Evolutionary conservation across 2,797 vertebrate genomes (phyloP).

Genomic region (Hippoglossus hippoglossus): DNA sequence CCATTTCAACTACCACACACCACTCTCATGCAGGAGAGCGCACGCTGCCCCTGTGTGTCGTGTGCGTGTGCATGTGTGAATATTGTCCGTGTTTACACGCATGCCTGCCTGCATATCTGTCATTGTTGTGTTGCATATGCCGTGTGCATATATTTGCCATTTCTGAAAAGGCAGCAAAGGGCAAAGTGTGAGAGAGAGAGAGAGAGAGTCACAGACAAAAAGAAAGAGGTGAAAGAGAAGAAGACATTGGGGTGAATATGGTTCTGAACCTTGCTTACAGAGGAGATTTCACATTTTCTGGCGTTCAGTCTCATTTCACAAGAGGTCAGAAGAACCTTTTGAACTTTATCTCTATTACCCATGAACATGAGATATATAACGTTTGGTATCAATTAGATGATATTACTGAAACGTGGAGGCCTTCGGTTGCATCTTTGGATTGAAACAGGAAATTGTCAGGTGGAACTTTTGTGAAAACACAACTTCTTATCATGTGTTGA

Average conservation of each 20-base stretch:
- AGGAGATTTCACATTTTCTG: not conserved
- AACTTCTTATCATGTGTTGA: too few species aligned
- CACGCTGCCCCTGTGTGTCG: constrained; percentile 27
- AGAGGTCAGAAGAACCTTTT: too few species aligned
- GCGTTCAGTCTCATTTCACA: too few species aligned
- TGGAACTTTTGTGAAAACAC: too few species aligned
- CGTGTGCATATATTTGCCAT: constrained; percentile 62
- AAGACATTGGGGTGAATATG: not conserved
- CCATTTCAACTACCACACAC: constrained; percentile 59
- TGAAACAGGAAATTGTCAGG: too few species aligned
- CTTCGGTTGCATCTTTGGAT: too few species aligned
- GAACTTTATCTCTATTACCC: too few species aligned
- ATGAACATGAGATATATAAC: too few species aligned
- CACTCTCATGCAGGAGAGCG: constrained; percentile 38
- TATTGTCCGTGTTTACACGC: constrained; percentile 70
- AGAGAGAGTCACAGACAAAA: not conserved
- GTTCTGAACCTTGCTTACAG: constrained; percentile 8
- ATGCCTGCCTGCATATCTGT: constrained; percentile 64
- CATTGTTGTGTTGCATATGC: constrained; percentile 44
- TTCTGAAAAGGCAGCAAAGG: constrained; percentile 73
- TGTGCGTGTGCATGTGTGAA: constrained; percentile 9
- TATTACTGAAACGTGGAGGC: too few species aligned
- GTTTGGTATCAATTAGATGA: too few species aligned
- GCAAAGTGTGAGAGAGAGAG: constrained; percentile 50
- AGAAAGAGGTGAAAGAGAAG: not conserved